Evolutionary conservation across 2,888 invertebrate genomes (phyloP).

Genomic region (Watsonalla binaria): DNA sequence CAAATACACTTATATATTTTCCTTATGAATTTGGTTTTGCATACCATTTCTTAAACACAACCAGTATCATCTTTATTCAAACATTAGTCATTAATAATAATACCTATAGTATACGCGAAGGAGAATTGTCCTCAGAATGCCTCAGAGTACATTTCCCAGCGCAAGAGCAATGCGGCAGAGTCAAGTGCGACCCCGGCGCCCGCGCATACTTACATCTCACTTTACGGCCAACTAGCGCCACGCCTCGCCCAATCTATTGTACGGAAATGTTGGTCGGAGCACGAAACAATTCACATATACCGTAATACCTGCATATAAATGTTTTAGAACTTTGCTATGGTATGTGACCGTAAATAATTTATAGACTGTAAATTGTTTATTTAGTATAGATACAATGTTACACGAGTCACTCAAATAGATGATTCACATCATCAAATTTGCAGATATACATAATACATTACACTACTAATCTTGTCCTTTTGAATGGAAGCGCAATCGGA

Average conservation of each 20-base stretch:
- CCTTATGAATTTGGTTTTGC: too few relatives aligned
- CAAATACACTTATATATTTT: too few relatives aligned
- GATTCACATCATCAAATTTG: too few relatives aligned
- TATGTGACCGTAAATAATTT: conserved; percentile 23
- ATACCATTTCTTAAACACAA: too few relatives aligned
- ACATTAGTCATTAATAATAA: neutral
- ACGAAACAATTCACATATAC: conserved; percentile 69
- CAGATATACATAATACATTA: too few relatives aligned
- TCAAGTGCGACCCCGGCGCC: conserved; percentile 38
- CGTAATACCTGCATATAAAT: conserved; percentile 68
- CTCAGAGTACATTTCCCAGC: conserved; percentile 10
- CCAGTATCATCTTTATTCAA: neutral
- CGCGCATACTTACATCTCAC: conserved; percentile 55
- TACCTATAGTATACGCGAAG: neutral
- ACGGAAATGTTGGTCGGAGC: conserved; percentile 64
- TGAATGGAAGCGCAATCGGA: too few relatives aligned
- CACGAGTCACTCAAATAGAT: too few relatives aligned
- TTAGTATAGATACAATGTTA: neutral
- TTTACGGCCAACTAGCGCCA: conserved; percentile 53
- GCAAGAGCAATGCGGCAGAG: conserved; percentile 41
- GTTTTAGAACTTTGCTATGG: conserved; percentile 52
- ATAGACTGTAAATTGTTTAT: neutral
- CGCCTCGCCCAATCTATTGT: conserved; percentile 59
- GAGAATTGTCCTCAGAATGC: conserved; percentile 11
- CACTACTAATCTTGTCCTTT: too few relatives aligned